Conservation (phyloP, 2,888 invertebrate species). For the Drosophila stalkeri region DNA sequence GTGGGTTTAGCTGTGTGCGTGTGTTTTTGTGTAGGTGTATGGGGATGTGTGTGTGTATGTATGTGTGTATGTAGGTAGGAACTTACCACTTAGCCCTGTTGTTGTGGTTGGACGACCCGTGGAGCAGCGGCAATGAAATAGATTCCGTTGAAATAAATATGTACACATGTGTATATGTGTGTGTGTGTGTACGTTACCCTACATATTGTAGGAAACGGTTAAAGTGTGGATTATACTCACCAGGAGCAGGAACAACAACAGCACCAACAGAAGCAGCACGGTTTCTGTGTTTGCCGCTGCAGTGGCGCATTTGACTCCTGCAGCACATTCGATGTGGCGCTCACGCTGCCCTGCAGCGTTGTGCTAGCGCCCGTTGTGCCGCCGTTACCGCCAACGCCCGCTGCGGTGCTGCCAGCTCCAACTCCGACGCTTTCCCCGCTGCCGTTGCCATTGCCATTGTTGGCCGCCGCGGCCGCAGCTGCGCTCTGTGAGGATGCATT, state of each 20-base stretch:
- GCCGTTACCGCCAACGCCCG: conserved; percentile 62
- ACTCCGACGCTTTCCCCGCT: conserved; percentile 51
- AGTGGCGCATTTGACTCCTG: conserved; percentile 83
- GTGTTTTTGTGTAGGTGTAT: conserved; percentile 6
- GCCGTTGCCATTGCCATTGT: conserved; percentile 66
- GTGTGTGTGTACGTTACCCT: conserved; percentile 5
- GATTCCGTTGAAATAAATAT: conserved; percentile 30
- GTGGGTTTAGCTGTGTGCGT: conserved; percentile 37
- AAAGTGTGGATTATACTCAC: conserved; percentile 84
- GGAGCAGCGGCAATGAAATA: conserved; percentile 48
- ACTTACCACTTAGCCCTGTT: conserved; percentile 85
- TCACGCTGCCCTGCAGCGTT: conserved; percentile 55
- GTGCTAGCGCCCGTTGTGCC: conserved; percentile 66
- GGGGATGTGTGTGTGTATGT: conserved; percentile 3
- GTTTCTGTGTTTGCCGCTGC: conserved; percentile 86
- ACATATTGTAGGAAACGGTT: conserved; percentile 15
- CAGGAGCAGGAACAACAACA: conserved; percentile 90
- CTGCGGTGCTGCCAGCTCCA: conserved; percentile 74
- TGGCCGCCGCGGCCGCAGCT: conserved; percentile 39
- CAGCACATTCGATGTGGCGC: conserved; percentile 76
- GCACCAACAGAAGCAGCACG: conserved; percentile 89
- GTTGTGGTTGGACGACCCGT: conserved; percentile 54
- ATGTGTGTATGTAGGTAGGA: conserved; percentile 34
- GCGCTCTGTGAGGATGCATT: conserved; percentile 83
- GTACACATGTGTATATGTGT: conserved; percentile 13